Evolutionary conservation across 2,888 invertebrate genomes (phyloP).

Genomic region (Teleiodes luculella): DNA sequence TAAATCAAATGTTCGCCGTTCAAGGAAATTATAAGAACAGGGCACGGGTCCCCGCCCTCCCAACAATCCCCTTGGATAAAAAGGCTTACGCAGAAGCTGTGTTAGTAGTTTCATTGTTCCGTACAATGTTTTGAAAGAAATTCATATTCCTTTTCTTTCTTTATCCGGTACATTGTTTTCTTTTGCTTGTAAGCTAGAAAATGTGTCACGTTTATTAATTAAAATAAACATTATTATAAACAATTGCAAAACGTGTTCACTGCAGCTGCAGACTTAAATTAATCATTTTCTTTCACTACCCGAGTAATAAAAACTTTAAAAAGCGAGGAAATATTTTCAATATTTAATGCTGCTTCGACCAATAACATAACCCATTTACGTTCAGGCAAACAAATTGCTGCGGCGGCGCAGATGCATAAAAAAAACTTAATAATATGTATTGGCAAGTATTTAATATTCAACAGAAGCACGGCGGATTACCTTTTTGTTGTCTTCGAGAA

Average conservation of each 20-base stretch:
- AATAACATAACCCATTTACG: no score
- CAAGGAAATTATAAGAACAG: constrained; percentile 74
- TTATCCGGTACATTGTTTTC: no score
- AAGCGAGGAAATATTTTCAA: not conserved
- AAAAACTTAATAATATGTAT: constrained; percentile 45
- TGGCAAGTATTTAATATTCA: constrained; percentile 52
- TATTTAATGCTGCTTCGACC: not conserved
- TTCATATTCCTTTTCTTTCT: not conserved
- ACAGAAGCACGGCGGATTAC: constrained; percentile 47
- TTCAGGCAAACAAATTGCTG: constrained; percentile 13
- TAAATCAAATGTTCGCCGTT: constrained; percentile 76
- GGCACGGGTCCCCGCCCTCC: constrained; percentile 58
- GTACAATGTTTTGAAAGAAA: not conserved
- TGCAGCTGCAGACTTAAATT: no score
- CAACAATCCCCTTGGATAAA: constrained; percentile 55
- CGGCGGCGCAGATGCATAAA: constrained; percentile 28
- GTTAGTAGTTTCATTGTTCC: constrained; percentile 46
- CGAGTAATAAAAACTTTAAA: no score
- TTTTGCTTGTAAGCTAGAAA: no score
- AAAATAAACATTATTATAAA: no score
- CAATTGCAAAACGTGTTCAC: not conserved
- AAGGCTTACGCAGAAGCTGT: constrained; percentile 53
- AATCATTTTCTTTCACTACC: no score
- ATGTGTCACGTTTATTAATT: no score
- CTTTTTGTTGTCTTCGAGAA: constrained; percentile 59